phyloP scores from a whole-genome alignment of 2,797 vertebrate species.

The Lepus oiostolus region DNA sequence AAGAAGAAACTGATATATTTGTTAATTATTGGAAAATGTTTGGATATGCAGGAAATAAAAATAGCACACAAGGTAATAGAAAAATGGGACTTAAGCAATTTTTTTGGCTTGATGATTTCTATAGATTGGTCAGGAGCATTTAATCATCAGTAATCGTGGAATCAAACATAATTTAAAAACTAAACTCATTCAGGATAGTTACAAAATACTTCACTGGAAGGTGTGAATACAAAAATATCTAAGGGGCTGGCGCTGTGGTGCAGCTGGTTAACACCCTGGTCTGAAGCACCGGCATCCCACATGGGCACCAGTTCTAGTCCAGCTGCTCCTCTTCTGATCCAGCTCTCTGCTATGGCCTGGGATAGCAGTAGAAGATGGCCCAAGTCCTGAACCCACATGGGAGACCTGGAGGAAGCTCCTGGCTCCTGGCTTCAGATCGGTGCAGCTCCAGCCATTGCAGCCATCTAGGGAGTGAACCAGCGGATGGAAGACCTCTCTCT shows the following conservation, averaged over 20 bases:
- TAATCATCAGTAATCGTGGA: background rate
- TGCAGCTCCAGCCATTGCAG: no score
- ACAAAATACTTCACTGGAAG: background rate
- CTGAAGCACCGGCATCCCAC: no score
- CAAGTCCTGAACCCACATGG: no score
- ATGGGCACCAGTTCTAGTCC: no score
- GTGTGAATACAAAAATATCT: background rate
- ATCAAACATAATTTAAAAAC: background rate
- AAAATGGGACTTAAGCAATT: background rate
- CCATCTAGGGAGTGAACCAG: no score
- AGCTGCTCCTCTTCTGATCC: no score
- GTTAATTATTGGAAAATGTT: background rate
- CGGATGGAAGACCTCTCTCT: no score
- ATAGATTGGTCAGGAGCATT: background rate
- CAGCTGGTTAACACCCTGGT: no score
- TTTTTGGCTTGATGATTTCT: background rate
- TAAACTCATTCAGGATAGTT: background rate
- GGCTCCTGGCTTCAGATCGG: no score
- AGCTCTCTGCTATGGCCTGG: no score
- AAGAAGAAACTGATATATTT: background rate
- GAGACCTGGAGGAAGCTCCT: no score
- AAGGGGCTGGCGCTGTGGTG: background rate
- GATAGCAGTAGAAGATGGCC: no score
- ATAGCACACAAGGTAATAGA: background rate
- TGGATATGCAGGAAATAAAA: background rate